Percentiles rank a stretch among this genome's conserved stretches.
phyloP scores from a whole-genome alignment of 1,140 invertebrate species.

The Dendroctonus ponderosae region DNA sequence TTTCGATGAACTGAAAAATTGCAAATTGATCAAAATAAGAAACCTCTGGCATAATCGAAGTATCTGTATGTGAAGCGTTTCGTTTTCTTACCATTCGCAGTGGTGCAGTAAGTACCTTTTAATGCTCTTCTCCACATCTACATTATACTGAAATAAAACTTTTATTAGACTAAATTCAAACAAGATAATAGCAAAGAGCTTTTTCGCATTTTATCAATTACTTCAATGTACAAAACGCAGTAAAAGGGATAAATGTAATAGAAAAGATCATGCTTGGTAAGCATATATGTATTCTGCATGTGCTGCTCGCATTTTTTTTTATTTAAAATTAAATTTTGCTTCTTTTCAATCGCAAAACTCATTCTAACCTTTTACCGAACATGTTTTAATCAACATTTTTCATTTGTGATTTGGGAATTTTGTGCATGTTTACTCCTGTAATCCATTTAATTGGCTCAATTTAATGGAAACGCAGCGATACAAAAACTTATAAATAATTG shows the following conservation, averaged over 20 bases:
- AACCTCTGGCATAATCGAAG: neutral
- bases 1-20: too few relatives aligned
- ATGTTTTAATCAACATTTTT: neutral
- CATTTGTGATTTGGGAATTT: too few relatives aligned
- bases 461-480: too few relatives aligned
- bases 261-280: neutral
- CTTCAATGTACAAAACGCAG: neutral
- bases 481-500: too few relatives aligned
- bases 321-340: neutral
- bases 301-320: neutral
- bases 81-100: neutral
- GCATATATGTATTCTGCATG: too few relatives aligned
- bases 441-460: too few relatives aligned
- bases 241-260: neutral
- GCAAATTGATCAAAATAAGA: too few relatives aligned
- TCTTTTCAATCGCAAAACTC: neutral
- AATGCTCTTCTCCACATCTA: neutral
- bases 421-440: too few relatives aligned
- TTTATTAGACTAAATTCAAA: neutral
- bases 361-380: neutral
- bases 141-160: neutral
- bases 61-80: too few relatives aligned
- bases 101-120: neutral
- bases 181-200: neutral
- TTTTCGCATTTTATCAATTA: neutral